Evolutionary conservation across 2,113 vertebrate genomes (phyloP).

Genomic region (Cairina moschata): DNA sequence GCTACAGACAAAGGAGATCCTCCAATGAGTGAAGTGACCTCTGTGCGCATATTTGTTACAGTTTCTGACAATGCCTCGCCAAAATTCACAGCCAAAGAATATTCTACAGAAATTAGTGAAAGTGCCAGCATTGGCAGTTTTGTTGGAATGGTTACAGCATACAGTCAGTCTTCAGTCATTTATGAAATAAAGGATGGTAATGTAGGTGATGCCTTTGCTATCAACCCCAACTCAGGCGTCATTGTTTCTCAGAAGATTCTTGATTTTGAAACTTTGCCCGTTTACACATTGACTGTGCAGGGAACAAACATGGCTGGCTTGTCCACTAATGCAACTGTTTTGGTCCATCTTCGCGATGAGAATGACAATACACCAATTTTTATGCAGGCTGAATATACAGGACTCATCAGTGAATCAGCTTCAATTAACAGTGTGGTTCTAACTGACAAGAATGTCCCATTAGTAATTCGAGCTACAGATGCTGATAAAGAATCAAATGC

Average conservation of each 20-base stretch:
- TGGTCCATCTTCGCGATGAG: conserved; percentile 91
- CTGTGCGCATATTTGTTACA: conserved; percentile 86
- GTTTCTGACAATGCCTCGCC: conserved; percentile 93
- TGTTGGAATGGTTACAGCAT: conserved; percentile 85
- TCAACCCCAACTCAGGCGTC: conserved; percentile 95
- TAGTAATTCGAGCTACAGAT: conserved; percentile 92
- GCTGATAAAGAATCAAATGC: conserved; percentile 89
- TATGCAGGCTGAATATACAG: conserved; percentile 84
- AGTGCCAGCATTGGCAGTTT: conserved; percentile 82
- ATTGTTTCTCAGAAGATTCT: conserved; percentile 86
- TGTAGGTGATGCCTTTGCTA: conserved; percentile 81
- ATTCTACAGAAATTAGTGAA: conserved; percentile 91
- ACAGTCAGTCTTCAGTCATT: conserved; percentile 92
- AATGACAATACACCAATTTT: conserved; percentile 94
- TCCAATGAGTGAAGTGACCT: conserved; percentile 84
- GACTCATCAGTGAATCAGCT: conserved; percentile 90
- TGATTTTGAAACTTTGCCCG: conserved; percentile 88
- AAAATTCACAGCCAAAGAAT: conserved; percentile 88
- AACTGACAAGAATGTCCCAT: conserved; percentile 85
- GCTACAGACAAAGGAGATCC: conserved; percentile 88
- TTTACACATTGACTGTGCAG: conserved; percentile 87
- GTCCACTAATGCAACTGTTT: conserved; percentile 85
- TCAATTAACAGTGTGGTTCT: conserved; percentile 89
- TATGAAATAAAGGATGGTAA: conserved; percentile 96
- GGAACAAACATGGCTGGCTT: conserved; percentile 96